Conservation (phyloP, 2,888 invertebrate genomes). For the Drosophila testacea region DNA sequence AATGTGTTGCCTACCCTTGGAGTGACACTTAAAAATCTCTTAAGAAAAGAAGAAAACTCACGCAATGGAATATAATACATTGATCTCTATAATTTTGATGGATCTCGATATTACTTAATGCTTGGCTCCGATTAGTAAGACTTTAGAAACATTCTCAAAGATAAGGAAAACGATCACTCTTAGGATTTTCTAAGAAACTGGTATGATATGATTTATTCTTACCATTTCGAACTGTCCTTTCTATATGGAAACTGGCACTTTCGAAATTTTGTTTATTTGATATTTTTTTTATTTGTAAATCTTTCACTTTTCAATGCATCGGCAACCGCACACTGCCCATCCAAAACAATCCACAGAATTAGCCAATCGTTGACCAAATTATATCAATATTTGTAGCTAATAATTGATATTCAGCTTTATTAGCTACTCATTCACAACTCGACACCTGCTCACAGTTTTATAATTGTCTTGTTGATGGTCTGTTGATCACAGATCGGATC, state of each 20-base stretch:
- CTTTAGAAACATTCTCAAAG: neutral
- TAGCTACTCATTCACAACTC: conserved; percentile 55
- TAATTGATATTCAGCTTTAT: conserved; percentile 56
- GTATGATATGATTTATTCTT: conserved; percentile 3
- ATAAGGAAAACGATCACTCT: neutral
- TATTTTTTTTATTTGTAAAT: conserved; percentile 28
- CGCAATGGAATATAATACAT: neutral
- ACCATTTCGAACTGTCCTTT: conserved; percentile 40
- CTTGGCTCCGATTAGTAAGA: neutral
- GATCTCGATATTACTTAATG: no score
- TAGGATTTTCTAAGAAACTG: neutral
- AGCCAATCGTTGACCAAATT: conserved; percentile 61
- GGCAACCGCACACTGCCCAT: conserved; percentile 29
- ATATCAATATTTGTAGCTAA: conserved; percentile 43
- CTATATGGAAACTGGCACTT: conserved; percentile 17
- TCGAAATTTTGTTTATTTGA: conserved; percentile 23
- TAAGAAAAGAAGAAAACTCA: neutral
- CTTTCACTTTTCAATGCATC: conserved; percentile 66
- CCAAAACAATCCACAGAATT: conserved; percentile 43
- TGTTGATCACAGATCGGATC: conserved; percentile 26
- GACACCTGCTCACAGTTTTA: conserved; percentile 54
- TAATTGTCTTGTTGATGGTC: conserved; percentile 16
- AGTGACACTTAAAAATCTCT: neutral
- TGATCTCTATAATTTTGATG: no score
- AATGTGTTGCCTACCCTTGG: neutral